Evolutionary conservation across 2,113 vertebrate genomes (phyloP).

Genomic region (Toxotes jaculatrix): DNA sequence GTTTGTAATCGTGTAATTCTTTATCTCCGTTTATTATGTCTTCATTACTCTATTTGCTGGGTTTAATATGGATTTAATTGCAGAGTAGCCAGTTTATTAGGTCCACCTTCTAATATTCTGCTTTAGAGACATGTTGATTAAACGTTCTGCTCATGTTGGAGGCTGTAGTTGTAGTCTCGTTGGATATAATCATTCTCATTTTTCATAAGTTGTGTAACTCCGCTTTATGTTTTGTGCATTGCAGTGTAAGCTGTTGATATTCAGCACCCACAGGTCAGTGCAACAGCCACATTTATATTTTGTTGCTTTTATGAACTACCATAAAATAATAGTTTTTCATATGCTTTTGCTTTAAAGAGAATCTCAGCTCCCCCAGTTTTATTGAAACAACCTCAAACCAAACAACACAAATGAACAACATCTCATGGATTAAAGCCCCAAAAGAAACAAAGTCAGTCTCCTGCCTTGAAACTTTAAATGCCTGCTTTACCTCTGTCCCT

Average conservation of each 20-base stretch:
- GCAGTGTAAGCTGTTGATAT: not conserved
- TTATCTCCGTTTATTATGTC: not conserved
- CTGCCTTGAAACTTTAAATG: constrained; percentile 34
- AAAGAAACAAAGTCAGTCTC: not conserved
- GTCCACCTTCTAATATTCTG: not conserved
- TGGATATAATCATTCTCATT: not conserved
- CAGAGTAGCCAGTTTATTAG: constrained; percentile 9
- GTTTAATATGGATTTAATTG: constrained; percentile 25
- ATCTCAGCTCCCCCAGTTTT: not conserved
- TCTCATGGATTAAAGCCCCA: not conserved
- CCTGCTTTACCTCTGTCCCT: constrained; percentile 17
- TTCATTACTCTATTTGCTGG: constrained; percentile 26
- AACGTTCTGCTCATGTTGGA: not conserved
- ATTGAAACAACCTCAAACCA: constrained; percentile 29
- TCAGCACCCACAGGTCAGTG: not conserved
- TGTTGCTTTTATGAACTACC: not conserved
- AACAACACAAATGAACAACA: constrained; percentile 12
- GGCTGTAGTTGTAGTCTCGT: not conserved
- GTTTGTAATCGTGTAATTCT: not conserved
- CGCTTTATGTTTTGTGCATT: constrained; percentile 4
- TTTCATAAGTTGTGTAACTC: not conserved
- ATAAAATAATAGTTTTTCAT: not conserved
- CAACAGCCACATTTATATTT: not conserved
- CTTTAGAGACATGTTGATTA: not conserved
- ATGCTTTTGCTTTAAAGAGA: not conserved